Percentiles rank a stretch among this genome's conserved stretches.
phyloP scores from a whole-genome alignment of 2,113 vertebrate species.

The Verasper variegatus region DNA sequence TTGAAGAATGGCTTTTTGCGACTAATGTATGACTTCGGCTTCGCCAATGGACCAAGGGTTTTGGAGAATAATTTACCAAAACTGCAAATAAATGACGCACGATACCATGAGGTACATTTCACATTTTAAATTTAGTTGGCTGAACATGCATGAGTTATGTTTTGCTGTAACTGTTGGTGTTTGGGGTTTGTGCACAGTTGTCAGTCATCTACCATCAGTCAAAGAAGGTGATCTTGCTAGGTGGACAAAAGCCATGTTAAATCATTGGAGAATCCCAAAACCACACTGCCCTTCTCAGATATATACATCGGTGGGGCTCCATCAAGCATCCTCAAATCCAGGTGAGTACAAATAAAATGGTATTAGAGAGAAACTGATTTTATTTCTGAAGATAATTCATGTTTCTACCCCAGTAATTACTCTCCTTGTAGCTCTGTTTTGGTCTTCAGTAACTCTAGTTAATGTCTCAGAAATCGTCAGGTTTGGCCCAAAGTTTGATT shows the following conservation, averaged over 20 bases:
- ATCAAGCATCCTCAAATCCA: constrained; percentile 85
- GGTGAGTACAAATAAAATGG: constrained; percentile 74
- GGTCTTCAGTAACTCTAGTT: no score
- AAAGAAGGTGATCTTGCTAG: constrained; percentile 96
- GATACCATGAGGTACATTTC: constrained; percentile 92
- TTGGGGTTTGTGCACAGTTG: constrained; percentile 82
- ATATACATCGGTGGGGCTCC: constrained; percentile 96
- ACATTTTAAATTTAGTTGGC: not conserved
- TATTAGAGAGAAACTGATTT: not conserved
- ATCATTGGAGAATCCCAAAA: constrained; percentile 93
- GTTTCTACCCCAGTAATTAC: no score
- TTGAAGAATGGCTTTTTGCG: constrained; percentile 90
- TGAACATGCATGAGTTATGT: not conserved
- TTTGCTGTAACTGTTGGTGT: constrained; percentile 7
- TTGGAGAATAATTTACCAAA: constrained; percentile 89
- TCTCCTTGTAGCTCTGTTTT: no score
- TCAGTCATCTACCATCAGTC: constrained; percentile 98
- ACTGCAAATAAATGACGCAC: constrained; percentile 93
- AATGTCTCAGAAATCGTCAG: no score
- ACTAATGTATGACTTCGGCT: constrained; percentile 94
- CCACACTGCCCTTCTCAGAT: constrained; percentile 91
- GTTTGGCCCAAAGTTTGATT: no score
- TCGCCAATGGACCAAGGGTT: constrained; percentile 85
- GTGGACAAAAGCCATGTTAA: constrained; percentile 94
- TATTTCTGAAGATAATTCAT: not conserved